These are phyloP conservation scores for Tipula unca DNA, from an alignment of 2,888 invertebrate genomes.

Conservation along the genomic window DNA sequence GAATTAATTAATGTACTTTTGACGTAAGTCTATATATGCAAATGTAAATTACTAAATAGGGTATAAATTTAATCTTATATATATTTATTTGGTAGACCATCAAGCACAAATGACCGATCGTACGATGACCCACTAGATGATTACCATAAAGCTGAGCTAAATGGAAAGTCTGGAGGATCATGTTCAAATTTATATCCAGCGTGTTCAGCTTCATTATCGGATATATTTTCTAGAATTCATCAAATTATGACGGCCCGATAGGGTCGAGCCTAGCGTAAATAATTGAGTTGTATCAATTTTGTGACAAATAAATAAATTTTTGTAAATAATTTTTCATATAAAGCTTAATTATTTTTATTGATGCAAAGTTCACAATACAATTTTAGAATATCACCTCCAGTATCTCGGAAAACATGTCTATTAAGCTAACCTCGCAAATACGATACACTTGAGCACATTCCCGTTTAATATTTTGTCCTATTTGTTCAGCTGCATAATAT, in stretches of 20 bases:
- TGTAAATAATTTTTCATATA: background rate
- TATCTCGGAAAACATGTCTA: background rate
- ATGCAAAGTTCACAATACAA: background rate
- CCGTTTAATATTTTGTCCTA: background rate
- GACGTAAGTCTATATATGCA: conserved; percentile 46
- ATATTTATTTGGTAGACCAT: conserved; percentile 47
- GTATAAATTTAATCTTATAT: background rate
- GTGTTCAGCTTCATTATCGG: background rate
- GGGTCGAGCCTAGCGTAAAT: background rate
- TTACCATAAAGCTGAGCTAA: conserved; percentile 62
- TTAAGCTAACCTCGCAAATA: background rate
- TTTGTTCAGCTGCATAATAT: background rate
- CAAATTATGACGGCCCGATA: background rate
- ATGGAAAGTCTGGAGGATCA: conserved; percentile 46
- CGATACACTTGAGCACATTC: background rate
- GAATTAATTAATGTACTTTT: conserved; percentile 68
- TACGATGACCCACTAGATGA: conserved; percentile 60
- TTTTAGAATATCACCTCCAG: background rate
- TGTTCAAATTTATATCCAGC: conserved; percentile 27
- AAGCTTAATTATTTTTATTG: background rate
- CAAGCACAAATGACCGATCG: conserved; percentile 56
- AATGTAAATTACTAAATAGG: background rate
- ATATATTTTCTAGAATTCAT: background rate
- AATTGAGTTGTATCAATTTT: background rate
- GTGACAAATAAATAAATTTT: background rate